phyloP scores from a whole-genome alignment of 1,140 invertebrate species.

The Bombyx mori region ASM3026992v2 NC_085118.1:4103501-4104000 shows the following conservation, averaged over 20 bases:
- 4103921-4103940: conserved; percentile 75
- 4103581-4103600: too few relatives aligned
- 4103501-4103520: not conserved
- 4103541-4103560: not conserved
- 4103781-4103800: too few relatives aligned
- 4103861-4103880: conserved; percentile 85
- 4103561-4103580: not conserved
- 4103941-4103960: conserved; percentile 75
- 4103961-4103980: conserved; percentile 82
- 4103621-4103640: too few relatives aligned
- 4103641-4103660: too few relatives aligned
- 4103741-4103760: too few relatives aligned
- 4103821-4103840: conserved; percentile 86
- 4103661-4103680: too few relatives aligned
- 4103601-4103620: too few relatives aligned
- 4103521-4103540: not conserved
- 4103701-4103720: too few relatives aligned
- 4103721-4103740: too few relatives aligned
- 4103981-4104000: conserved; percentile 72
- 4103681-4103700: too few relatives aligned
- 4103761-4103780: too few relatives aligned
- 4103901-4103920: conserved; percentile 87
- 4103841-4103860: conserved; percentile 89
- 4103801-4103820: not conserved
- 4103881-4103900: conserved; percentile 85